Conservation (phyloP, 2,888 invertebrate genomes). For the Tanytarsus gracilentus region DNA sequence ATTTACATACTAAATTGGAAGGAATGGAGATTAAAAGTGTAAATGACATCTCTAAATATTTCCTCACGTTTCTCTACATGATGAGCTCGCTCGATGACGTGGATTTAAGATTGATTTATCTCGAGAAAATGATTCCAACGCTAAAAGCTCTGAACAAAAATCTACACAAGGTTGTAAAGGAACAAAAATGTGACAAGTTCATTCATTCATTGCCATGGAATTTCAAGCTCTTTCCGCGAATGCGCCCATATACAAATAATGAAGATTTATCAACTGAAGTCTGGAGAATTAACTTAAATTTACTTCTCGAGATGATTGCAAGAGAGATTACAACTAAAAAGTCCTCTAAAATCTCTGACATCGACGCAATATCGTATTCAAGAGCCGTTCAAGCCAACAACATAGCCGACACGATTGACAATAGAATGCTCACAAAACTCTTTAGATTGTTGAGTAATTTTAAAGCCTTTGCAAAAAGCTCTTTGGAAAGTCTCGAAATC, state of each 20-base stretch:
- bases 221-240: constrained; percentile 36
- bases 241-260: constrained; percentile 36
- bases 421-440: constrained; percentile 36
- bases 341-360: constrained; percentile 33
- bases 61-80: constrained; percentile 44
- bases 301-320: constrained; percentile 35
- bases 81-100: constrained; percentile 40
- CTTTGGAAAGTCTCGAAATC: constrained; percentile 22
- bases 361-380: constrained; percentile 39
- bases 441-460: constrained; percentile 34
- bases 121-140: constrained; percentile 33
- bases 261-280: constrained; percentile 5
- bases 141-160: background rate
- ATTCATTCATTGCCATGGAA: constrained; percentile 40
- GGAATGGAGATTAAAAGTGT: constrained; percentile 29
- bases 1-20: constrained; percentile 31
- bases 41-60: constrained; percentile 33
- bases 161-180: background rate
- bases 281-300: constrained; percentile 34
- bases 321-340: constrained; percentile 32
- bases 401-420: constrained; percentile 37
- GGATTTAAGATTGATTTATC: constrained; percentile 37
- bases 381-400: constrained; percentile 35
- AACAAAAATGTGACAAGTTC: background rate
- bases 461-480: constrained; percentile 31